These are phyloP conservation scores for Aurelia sp. DNA, from an alignment of 30 jellyfish, hydroid and myxozoan species.

Conservation along the genomic window DNA sequence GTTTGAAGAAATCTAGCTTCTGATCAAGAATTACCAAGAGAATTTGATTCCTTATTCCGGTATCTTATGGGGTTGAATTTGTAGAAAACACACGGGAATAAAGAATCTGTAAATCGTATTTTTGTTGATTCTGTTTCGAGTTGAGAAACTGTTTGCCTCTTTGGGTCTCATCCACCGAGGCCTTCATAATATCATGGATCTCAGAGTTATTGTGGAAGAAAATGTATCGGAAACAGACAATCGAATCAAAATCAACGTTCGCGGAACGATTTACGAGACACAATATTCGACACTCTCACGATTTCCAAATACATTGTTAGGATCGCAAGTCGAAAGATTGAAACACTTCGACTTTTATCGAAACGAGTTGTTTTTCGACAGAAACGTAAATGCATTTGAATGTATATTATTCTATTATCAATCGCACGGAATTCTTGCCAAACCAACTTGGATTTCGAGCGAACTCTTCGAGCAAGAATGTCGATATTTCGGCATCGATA, in stretches of 20 bases:
- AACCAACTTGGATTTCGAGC: slow-evolving; percentile 42
- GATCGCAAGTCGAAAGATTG: slow-evolving; percentile 36
- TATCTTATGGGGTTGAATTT: no score
- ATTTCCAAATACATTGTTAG: slow-evolving; percentile 79
- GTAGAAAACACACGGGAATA: no score
- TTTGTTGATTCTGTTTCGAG: no score
- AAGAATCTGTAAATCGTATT: no score
- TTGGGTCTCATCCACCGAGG: no score
- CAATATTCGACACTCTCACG: slow-evolving; percentile 44
- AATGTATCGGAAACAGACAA: background rate
- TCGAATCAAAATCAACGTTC: slow-evolving; percentile 55
- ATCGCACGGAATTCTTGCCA: slow-evolving; percentile 74
- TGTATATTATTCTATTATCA: slow-evolving; percentile 64
- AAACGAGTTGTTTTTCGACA: slow-evolving; percentile 39
- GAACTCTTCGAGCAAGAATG: slow-evolving; percentile 74
- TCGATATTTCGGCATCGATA: slow-evolving; percentile 59
- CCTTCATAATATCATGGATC: no score
- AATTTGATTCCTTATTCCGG: no score
- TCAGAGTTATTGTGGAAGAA: no score
- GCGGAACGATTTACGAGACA: slow-evolving; percentile 78
- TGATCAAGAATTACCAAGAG: no score
- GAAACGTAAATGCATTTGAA: slow-evolving; percentile 63
- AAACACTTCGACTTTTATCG: slow-evolving; percentile 21
- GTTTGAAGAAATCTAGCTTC: no score
- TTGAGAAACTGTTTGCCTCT: no score